These are phyloP conservation scores for Dysmachus trigonus DNA, from an alignment of 2,888 invertebrate genomes.

Conservation along the genomic window DNA sequence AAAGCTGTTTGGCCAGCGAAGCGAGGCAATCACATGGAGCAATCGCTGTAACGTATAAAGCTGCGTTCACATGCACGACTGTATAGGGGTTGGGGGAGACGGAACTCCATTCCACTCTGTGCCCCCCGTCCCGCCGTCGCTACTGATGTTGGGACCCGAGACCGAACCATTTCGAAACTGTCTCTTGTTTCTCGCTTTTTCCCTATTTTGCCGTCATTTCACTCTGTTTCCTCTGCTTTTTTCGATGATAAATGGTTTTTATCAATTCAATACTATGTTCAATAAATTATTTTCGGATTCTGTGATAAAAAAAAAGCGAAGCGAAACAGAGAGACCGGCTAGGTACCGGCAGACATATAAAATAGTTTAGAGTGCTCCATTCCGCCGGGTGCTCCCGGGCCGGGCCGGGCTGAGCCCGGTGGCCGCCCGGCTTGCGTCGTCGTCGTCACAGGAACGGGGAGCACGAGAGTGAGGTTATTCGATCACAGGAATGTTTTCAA, in stretches of 20 bases:
- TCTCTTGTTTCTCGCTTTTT: conserved; percentile 15
- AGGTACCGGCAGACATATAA: background rate
- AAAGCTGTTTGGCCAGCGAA: conserved; percentile 9
- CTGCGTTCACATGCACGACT: background rate
- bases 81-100: background rate
- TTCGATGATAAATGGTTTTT: conserved; percentile 30
- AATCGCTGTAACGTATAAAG: conserved; percentile 9
- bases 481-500: conserved; percentile 3
- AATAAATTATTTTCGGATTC: conserved; percentile 8
- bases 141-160: background rate
- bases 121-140: background rate
- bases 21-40: conserved; percentile 11
- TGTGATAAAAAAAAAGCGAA: background rate
- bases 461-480: background rate
- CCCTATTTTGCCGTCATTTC: conserved; percentile 22
- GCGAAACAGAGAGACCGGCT: background rate
- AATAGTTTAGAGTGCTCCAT: conserved; percentile 4
- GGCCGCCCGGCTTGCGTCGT: background rate
- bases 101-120: too few relatives aligned
- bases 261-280: conserved; percentile 30
- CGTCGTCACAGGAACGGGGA: background rate
- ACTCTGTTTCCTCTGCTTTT: conserved; percentile 15
- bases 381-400: background rate
- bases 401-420: too few relatives aligned
- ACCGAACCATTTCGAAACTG: background rate